These are phyloP conservation scores for Habroteleia sp. DNA, from an alignment of 2,888 invertebrate genomes.

Conservation along the genomic window DNA sequence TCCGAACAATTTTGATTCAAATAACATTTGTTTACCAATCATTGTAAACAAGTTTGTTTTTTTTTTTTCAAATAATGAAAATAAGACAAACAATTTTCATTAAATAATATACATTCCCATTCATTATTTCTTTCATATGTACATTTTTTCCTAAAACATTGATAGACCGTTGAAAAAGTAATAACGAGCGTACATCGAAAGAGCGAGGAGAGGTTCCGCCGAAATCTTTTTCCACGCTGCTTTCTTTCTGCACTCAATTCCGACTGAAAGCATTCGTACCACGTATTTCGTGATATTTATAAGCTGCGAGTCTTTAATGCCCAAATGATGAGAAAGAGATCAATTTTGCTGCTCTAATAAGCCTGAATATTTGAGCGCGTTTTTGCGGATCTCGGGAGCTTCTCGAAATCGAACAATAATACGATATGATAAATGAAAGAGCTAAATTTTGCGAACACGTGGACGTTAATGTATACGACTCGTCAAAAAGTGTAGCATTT, in stretches of 20 bases:
- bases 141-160: too few relatives aligned
- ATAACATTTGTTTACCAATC: too few relatives aligned
- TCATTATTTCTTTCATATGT: too few relatives aligned
- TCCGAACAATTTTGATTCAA: too few relatives aligned
- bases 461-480: background rate
- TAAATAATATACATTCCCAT: too few relatives aligned
- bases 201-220: too few relatives aligned
- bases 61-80: too few relatives aligned
- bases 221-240: too few relatives aligned
- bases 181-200: too few relatives aligned
- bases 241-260: constrained; percentile 1
- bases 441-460: constrained; percentile 13
- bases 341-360: constrained; percentile 46
- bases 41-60: too few relatives aligned
- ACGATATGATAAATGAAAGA: constrained; percentile 26
- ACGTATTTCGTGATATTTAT: constrained; percentile 30
- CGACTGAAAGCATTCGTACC: constrained; percentile 25
- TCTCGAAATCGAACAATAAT: constrained; percentile 32
- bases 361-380: constrained; percentile 19
- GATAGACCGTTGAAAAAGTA: too few relatives aligned
- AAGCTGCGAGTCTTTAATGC: constrained; percentile 16
- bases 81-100: too few relatives aligned
- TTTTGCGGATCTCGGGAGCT: constrained; percentile 31
- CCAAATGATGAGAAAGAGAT: constrained; percentile 39
- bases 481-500: background rate